Conservation (phyloP, 2,888 invertebrate genomes). For the Chloroclysta siterata region DNA sequence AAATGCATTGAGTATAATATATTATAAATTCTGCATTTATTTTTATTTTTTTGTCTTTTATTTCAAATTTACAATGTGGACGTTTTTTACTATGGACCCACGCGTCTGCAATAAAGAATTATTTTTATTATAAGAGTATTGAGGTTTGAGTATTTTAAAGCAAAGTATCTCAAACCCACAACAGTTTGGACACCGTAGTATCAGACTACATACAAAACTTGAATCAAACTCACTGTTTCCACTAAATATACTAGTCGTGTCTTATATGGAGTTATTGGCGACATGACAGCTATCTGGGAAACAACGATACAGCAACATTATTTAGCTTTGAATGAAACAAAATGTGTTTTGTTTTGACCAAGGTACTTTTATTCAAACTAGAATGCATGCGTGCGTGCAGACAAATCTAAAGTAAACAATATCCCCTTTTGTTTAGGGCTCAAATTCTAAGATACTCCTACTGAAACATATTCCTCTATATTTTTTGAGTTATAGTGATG, state of each 20-base stretch:
- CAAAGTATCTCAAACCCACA: not conserved
- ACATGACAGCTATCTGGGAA: constrained; percentile 31
- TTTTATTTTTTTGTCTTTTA: too few relatives aligned
- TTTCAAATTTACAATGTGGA: too few relatives aligned
- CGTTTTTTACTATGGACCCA: too few relatives aligned
- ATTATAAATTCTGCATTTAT: too few relatives aligned
- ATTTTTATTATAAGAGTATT: too few relatives aligned
- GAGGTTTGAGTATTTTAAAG: not conserved
- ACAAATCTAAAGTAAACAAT: too few relatives aligned
- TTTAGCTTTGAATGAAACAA: constrained; percentile 23
- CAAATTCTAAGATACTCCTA: too few relatives aligned
- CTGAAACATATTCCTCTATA: too few relatives aligned
- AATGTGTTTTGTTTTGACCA: constrained; percentile 16
- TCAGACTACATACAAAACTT: constrained; percentile 25
- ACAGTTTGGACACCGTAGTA: constrained; percentile 14
- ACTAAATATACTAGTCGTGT: constrained; percentile 28
- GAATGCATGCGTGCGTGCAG: not conserved
- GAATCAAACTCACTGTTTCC: constrained; percentile 26
- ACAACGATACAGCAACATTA: constrained; percentile 28
- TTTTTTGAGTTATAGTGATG: too few relatives aligned
- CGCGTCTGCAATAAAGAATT: too few relatives aligned
- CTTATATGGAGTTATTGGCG: constrained; percentile 33
- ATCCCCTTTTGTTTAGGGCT: too few relatives aligned
- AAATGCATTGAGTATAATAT: too few relatives aligned
- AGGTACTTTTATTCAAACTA: not conserved